Base-by-base conservation (phyloP, 30 jellyfish, hydroid and myxozoan genomes). In the Cassiopea andromeda region DNA sequence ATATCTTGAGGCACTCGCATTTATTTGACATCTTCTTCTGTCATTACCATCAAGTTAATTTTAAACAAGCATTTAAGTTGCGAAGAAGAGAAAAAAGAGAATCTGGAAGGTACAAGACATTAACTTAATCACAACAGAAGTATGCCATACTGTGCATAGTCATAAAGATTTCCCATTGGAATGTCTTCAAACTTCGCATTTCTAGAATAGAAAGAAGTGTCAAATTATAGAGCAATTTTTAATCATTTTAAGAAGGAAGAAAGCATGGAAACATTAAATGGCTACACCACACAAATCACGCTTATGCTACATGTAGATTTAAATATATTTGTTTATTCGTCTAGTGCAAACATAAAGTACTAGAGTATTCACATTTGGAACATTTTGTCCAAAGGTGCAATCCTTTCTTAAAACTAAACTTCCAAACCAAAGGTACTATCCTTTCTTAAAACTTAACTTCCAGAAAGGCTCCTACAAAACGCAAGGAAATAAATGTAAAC, bases 81-180 rank as follows among this genome's bases (percentile, higher is more conserved):
- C 75, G 8, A 5, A 14, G 8, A 14, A 66, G 15, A 66, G 75
- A 66, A 66, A 66, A 66, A 4, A 66, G 19, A 66, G 45, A 66
- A 15, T 66, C 15, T 4, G 4, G 7, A 66, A 14, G 75, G 19
- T 2, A 15, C 8, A 19, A 19, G 75, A 66, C 8, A 19, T 66
- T 3, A 54, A 64, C 27, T 2, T 5, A 7, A 64, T 2, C 8
- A 64, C 15, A 9, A 4, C 15, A 27, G 43, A 64, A 64, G 15
- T 14, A 64, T 17, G 19, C 44, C 83, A 43, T 46, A 75, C 83
- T 16, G 47, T 7, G 69, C 68, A 75, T 46, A 44, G 14, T 58
- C 66, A 58, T 75, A 75, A 46, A 75, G 44, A 46, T 44, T 44
- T 75, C 46, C 83, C 83, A 75, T 44, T 2, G 83, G 83, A 46